Percentiles rank a stretch among this genome's conserved stretches.
phyloP scores from a whole-genome alignment of 2,113 vertebrate species.

The Bucco capensis region DNA sequence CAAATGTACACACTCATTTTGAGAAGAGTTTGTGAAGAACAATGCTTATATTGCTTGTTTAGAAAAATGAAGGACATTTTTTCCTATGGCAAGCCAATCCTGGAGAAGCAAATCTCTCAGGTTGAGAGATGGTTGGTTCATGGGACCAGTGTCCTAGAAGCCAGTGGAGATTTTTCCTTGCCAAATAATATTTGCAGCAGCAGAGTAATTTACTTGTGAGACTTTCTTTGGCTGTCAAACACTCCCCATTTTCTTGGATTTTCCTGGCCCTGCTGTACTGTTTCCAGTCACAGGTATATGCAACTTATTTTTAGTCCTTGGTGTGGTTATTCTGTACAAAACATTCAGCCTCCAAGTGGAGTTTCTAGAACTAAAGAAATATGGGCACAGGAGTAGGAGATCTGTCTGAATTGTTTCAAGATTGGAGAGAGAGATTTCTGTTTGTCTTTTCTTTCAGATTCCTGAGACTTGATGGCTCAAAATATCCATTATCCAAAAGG shows the following conservation, averaged over 20 bases:
- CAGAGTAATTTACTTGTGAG: background rate
- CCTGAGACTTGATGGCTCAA: background rate
- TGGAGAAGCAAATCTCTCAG: background rate
- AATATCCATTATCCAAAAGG: background rate
- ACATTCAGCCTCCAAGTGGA: background rate
- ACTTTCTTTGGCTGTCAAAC: background rate
- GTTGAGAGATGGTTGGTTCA: background rate
- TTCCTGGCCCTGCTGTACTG: background rate
- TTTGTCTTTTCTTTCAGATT: background rate
- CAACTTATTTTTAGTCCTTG: slow-evolving; percentile 7
- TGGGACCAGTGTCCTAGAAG: background rate
- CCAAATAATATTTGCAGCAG: background rate
- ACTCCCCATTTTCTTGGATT: background rate
- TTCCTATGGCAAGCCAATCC: background rate
- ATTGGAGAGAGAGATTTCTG: background rate
- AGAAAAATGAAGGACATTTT: background rate
- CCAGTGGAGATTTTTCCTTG: background rate
- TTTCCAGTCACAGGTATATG: slow-evolving; percentile 24
- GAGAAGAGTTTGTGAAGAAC: background rate
- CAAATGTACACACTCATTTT: background rate
- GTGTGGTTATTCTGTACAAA: background rate
- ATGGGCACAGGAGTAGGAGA: background rate
- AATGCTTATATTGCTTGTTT: background rate
- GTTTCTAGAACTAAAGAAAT: background rate
- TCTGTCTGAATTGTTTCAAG: background rate